Base-by-base conservation (phyloP, 2,888 invertebrate genomes). In the Drosophila aldrichi region DNA sequence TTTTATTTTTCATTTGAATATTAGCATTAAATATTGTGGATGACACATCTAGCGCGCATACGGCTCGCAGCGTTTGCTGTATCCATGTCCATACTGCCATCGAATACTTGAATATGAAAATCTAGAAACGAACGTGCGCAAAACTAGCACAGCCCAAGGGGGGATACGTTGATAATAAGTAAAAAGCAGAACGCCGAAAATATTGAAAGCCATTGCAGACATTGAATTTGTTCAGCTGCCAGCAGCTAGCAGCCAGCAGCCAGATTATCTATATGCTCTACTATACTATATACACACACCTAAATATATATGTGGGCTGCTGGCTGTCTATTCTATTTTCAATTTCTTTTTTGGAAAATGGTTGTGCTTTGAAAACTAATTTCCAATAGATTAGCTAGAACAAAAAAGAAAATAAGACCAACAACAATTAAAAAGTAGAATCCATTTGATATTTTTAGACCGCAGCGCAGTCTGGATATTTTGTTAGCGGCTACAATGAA, bases 11-110 rank as follows among this genome's bases (percentile, higher is more conserved):
- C 75, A 70, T 66, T 74, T 79, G 83, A 81, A 82, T 87, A 87
- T 87, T 82, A 87, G 88, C 88, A 82, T 88, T 81, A 82, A 89
- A 89, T 89, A 87, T 87, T 89, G 82, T 79, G 79, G 86, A 89
- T 85, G 90, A 89, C 86, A 87, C 88, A 86, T 89, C 82, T 85
- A 88, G 88, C 72, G 70, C 88, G 77, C 70, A 64, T 63, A 62
- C 63, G 32, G 52, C 36, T 52, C 52, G 52, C 32, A 49, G 49
- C 49, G 32, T 49, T 18, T 20, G 55, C 67, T 48, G 62, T 77
- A 67, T 74, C 62, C 70, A 59, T 83, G 70, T 70, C 81, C 79
- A 69, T 40, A 51, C 62, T 46, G 40, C 68, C 34, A 67, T 41
- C 54, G 44, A 54, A 65, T 54, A 54, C 52, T 46, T 62, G 16